phyloP scores from a whole-genome alignment of 2,888 invertebrate species.

The Dione vanillae region DNA sequence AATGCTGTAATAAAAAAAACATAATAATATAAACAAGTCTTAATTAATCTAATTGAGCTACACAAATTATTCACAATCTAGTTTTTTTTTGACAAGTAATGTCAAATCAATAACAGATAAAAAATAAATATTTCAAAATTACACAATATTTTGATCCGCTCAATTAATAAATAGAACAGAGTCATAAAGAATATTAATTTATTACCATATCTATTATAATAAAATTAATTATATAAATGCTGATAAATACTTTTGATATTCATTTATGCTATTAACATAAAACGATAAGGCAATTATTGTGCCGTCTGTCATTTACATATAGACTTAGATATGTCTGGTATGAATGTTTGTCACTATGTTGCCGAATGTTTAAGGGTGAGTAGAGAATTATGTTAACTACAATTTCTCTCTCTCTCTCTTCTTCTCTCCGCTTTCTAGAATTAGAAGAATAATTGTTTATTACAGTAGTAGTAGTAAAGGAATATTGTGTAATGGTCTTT shows the following conservation, averaged over 20 bases:
- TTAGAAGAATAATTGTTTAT: no score
- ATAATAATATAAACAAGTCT: neutral
- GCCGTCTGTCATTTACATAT: constrained; percentile 17
- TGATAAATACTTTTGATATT: constrained; percentile 15
- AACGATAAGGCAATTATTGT: constrained; percentile 16
- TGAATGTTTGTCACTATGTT: neutral
- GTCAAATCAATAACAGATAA: neutral
- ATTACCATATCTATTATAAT: neutral
- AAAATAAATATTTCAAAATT: neutral
- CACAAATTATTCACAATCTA: neutral
- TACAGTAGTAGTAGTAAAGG: no score
- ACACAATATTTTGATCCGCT: constrained; percentile 4
- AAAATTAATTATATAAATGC: neutral
- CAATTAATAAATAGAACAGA: constrained; percentile 16
- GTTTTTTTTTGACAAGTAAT: constrained; percentile 20
- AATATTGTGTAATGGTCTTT: no score
- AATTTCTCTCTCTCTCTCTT: no score
- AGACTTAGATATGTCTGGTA: neutral
- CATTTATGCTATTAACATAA: constrained; percentile 3
- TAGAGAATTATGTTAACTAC: no score
- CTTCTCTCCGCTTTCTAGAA: no score
- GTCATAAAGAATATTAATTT: constrained; percentile 18
- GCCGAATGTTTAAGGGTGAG: neutral
- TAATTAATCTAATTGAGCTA: constrained; percentile 4
- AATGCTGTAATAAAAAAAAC: no score